phyloP scores from a whole-genome alignment of 2,113 vertebrate species.

The Callithrix jacchus region DNA sequence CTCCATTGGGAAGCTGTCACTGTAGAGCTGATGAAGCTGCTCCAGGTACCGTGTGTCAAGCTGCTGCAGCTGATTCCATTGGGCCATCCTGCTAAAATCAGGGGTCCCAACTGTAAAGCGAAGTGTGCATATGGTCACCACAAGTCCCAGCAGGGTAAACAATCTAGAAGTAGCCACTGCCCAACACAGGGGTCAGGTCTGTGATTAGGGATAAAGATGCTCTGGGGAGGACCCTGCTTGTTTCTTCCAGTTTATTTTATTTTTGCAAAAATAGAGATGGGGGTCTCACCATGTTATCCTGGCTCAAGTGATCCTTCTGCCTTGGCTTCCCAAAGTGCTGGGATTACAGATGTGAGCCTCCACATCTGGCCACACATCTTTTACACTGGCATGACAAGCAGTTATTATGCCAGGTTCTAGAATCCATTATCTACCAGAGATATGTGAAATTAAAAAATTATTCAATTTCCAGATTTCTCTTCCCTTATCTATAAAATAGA shows the following conservation, averaged over 20 bases:
- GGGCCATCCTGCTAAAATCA: constrained; percentile 90
- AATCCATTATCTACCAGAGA: not conserved
- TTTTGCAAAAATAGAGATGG: no score
- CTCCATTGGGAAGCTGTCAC: constrained; percentile 99
- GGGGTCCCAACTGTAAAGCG: constrained; percentile 54
- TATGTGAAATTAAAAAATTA: not conserved
- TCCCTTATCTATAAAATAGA: not conserved
- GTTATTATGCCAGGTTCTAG: not conserved
- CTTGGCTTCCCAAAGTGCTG: no score
- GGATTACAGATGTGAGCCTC: no score
- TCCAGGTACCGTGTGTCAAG: constrained; percentile 97
- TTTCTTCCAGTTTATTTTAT: not conserved
- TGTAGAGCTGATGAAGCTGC: constrained; percentile 98
- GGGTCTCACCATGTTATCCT: no score
- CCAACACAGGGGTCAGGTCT: not conserved
- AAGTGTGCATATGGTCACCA: not conserved
- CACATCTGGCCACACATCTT: not conserved
- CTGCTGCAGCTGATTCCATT: constrained; percentile 99
- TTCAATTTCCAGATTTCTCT: not conserved
- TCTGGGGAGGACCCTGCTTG: not conserved
- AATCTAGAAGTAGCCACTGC: not conserved
- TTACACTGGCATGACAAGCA: not conserved
- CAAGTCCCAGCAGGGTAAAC: not conserved
- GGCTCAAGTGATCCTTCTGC: no score
- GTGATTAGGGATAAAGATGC: not conserved